Evolutionary conservation across 1,140 invertebrate species (phyloP).

Genomic region (Armadillidium nasatum): DNA sequence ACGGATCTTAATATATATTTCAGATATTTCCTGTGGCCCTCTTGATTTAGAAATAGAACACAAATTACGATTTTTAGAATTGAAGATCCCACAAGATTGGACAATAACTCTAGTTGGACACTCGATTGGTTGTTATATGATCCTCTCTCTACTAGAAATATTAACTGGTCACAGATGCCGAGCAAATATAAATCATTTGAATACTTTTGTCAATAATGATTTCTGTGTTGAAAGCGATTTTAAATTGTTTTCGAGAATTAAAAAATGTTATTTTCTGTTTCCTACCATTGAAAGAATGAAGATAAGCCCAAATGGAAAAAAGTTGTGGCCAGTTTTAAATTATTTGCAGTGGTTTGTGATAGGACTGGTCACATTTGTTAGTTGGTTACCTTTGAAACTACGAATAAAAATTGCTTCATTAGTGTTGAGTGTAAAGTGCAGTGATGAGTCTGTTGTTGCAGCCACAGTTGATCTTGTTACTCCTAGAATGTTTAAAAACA

Average conservation of each 20-base stretch:
- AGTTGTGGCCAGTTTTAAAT: constrained; percentile 48
- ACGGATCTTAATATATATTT: too few relatives aligned
- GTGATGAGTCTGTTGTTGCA: constrained; percentile 47
- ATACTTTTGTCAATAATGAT: background rate
- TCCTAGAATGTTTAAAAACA: constrained; percentile 48
- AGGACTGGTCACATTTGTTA: constrained; percentile 47
- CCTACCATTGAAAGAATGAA: constrained; percentile 55
- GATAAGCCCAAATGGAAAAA: constrained; percentile 49
- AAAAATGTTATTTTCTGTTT: constrained; percentile 52
- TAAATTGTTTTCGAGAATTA: constrained; percentile 14
- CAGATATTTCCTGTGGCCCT: background rate
- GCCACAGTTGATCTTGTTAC: constrained; percentile 49
- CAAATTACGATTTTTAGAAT: constrained; percentile 18
- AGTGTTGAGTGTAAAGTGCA: background rate
- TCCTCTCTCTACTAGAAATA: constrained; percentile 49
- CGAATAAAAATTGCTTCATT: constrained; percentile 11
- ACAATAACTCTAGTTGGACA: constrained; percentile 53
- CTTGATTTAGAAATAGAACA: constrained; percentile 37
- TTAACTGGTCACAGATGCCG: background rate
- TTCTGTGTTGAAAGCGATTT: constrained; percentile 28
- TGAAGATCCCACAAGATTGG: constrained; percentile 11
- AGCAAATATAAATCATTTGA: background rate
- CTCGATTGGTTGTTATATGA: constrained; percentile 55
- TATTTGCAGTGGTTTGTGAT: constrained; percentile 50
- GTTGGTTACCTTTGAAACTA: constrained; percentile 45